Base-by-base conservation (phyloP, 2,888 invertebrate species). In the Reticulitermes lucifugus region DNA sequence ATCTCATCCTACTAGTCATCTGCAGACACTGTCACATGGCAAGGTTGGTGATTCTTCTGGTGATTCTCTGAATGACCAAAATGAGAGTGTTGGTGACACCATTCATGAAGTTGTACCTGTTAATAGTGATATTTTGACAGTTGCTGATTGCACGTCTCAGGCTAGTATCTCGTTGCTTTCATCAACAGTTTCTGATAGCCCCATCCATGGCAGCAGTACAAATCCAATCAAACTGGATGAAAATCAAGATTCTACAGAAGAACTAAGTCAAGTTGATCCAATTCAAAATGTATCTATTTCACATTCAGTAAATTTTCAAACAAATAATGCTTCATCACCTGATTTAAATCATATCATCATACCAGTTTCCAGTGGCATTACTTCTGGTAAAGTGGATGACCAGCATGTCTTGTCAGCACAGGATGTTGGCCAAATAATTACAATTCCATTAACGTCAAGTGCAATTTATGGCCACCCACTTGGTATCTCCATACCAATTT, bases 341-440 rank as follows among this genome's bases (percentile, higher is more conserved):
- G 77, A 77, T 46, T 77, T 77, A 14, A 77, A 77, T 14, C 77
- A 77, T 18, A 77, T 77, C 22, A n/a, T 77, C 77, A 77, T 77
- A 7, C 77, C 77, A n/a, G 77, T 77, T 21, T n/a, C 77, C 43
- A 77, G n/a, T 46, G n/a, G 41, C 12, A 77, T 77, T n/a, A 9
- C 21, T 25, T 46, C 77, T 14, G n/a, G 41, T 18, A 77, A 77
- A n/a, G 46, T n/a, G n/a, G 46, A 77, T 25, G 43, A 77, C 43
- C 35, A 75, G n/a, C 21, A 21, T 35, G 55, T 55, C 55, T 21
- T 73, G 9, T 35, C 73, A 41, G 1, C 73, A 80, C 60, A 43
- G 6, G 84, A 86, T 75, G 77, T 70, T 71, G 73, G 80, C 22
- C 86, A 86, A 25, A 85, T 85, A n/a, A 86, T 86, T 65, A 86